A percentile compares a stretch with the other conserved stretches of the same genome.
Evolutionary conservation across 2,888 invertebrate genomes (phyloP).

Genomic region (Chironomus tentans): DNA sequence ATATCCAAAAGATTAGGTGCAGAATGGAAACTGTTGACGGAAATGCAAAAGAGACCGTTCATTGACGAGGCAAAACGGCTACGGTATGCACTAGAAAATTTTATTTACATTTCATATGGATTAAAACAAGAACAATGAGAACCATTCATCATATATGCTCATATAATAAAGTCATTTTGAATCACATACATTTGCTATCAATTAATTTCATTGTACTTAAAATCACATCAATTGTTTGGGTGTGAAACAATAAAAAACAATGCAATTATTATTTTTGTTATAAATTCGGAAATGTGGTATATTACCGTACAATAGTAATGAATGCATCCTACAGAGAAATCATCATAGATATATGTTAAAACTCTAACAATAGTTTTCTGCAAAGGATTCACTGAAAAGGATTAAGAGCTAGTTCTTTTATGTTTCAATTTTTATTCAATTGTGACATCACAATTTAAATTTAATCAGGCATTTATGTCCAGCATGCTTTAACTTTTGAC

Average conservation of each 20-base stretch:
- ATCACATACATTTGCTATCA: slow-evolving; percentile 20
- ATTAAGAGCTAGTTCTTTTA: no score
- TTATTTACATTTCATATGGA: slow-evolving; percentile 10
- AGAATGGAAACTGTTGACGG: slow-evolving; percentile 81
- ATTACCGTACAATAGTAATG: not conserved
- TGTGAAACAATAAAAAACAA: slow-evolving; percentile 3
- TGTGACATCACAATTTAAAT: no score
- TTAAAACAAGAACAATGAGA: not conserved
- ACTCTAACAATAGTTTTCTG: not conserved
- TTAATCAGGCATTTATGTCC: no score
- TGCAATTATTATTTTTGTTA: not conserved
- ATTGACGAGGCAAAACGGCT: slow-evolving; percentile 85
- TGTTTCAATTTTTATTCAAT: no score
- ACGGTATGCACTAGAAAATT: slow-evolving; percentile 48
- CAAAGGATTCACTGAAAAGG: not conserved
- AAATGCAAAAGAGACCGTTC: slow-evolving; percentile 79
- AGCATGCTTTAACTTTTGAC: no score
- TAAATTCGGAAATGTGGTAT: not conserved
- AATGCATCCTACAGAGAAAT: not conserved
- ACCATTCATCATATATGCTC: not conserved
- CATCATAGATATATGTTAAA: not conserved
- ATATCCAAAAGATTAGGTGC: slow-evolving; percentile 78
- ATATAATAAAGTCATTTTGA: not conserved
- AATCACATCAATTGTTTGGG: slow-evolving; percentile 24
- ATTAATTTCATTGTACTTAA: slow-evolving; percentile 22